phyloP scores from a whole-genome alignment of 2,113 vertebrate genomes.

The Ailurus styani region DNA sequence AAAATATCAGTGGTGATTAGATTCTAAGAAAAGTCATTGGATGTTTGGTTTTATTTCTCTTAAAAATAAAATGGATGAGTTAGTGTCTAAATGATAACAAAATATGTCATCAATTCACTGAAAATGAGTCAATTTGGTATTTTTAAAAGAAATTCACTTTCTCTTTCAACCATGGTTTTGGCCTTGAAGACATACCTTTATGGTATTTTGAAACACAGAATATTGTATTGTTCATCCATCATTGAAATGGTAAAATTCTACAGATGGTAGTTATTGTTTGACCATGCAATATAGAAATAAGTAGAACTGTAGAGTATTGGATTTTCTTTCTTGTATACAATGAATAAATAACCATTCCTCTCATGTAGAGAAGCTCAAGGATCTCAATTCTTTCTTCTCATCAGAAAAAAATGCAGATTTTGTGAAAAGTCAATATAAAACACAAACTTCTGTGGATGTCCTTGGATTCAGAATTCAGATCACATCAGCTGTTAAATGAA shows the following conservation, averaged over 20 bases:
- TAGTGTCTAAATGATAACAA: not conserved
- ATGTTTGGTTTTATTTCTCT: not conserved
- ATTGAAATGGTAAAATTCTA: constrained; percentile 46
- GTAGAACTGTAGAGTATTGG: not conserved
- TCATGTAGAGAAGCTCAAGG: constrained; percentile 18
- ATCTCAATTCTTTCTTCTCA: not conserved
- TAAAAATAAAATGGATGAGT: constrained; percentile 39
- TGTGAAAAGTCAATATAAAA: not conserved
- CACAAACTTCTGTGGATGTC: not conserved
- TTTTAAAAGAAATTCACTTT: constrained; percentile 15
- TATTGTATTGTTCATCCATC: not conserved
- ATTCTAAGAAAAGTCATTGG: constrained; percentile 11
- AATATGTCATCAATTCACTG: not conserved
- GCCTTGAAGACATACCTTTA: constrained; percentile 10
- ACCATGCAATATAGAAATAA: not conserved
- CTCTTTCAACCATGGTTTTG: not conserved
- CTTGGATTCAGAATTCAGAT: constrained; percentile 28
- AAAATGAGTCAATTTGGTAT: constrained; percentile 17
- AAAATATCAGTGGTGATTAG: constrained; percentile 3
- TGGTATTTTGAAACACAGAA: constrained; percentile 15
- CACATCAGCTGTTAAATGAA: constrained; percentile 9
- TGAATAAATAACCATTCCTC: constrained; percentile 36
- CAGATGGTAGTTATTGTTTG: constrained; percentile 26
- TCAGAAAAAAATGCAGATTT: constrained; percentile 42
- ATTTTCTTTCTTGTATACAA: not conserved